Percentiles rank a stretch among this genome's conserved stretches.
Conservation (phyloP, 1,140 invertebrate genomes). For the Harlomillsia oculata region DNA sequence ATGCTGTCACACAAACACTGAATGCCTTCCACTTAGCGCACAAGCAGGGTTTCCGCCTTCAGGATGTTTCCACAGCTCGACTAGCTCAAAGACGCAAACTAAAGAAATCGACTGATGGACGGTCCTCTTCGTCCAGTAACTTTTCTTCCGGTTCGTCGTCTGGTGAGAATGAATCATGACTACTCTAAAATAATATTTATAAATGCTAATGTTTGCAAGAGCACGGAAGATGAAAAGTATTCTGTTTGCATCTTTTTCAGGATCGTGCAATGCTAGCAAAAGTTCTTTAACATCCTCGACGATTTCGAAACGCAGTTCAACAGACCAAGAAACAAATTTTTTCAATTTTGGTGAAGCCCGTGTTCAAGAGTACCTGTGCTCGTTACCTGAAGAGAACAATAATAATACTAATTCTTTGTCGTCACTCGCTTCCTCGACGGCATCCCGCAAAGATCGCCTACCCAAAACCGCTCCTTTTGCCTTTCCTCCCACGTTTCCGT, state of each 20-base stretch:
- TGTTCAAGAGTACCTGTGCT: conserved; percentile 42
- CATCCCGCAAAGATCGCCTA: neutral
- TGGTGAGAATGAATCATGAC: too few relatives aligned
- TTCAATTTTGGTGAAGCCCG: conserved; percentile 49
- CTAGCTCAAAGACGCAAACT: conserved; percentile 58
- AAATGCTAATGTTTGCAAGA: too few relatives aligned
- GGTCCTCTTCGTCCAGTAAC: conserved; percentile 42
- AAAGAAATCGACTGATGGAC: conserved; percentile 49
- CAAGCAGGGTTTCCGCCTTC: conserved; percentile 58
- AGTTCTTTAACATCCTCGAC: conserved; percentile 36
- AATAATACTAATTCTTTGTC: conserved; percentile 27
- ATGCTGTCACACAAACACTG: conserved; percentile 44
- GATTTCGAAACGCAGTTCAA: conserved; percentile 40
- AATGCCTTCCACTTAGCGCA: conserved; percentile 61
- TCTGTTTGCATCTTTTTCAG: too few relatives aligned
- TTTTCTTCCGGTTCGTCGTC: conserved; percentile 44
- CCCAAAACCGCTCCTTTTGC: neutral
- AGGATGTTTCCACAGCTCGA: conserved; percentile 57
- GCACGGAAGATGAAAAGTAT: too few relatives aligned
- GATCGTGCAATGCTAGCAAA: conserved; percentile 25
- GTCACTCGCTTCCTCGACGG: conserved; percentile 13
- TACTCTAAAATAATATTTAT: too few relatives aligned
- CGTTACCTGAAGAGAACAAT: conserved; percentile 24
- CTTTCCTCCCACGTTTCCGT: neutral
- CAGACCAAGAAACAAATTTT: conserved; percentile 39